These are phyloP conservation scores for Betta splendens DNA, from an alignment of 2,797 vertebrate genomes.

Conservation along the genomic window DNA sequence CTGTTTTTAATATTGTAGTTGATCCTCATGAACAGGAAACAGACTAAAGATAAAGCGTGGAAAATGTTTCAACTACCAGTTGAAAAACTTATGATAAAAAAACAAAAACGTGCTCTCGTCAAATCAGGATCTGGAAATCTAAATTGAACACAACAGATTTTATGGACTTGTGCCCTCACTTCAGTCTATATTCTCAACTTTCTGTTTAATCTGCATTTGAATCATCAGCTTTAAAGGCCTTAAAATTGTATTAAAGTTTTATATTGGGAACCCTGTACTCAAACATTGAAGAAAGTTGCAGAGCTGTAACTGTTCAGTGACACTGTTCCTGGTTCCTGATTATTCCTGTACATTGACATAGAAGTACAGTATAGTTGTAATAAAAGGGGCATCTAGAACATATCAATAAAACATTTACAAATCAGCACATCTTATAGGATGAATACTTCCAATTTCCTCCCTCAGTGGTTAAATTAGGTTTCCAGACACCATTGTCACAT, in stretches of 20 bases:
- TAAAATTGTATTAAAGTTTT: not conserved
- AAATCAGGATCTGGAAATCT: too few relatives aligned
- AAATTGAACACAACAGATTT: not conserved
- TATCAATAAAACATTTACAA: not conserved
- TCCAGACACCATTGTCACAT: too few relatives aligned
- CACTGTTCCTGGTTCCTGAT: not conserved
- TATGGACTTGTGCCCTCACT: not conserved
- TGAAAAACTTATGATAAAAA: not conserved
- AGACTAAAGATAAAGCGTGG: not conserved
- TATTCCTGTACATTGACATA: not conserved
- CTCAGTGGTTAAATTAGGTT: too few relatives aligned
- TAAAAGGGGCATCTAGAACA: not conserved
- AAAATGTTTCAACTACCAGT: not conserved
- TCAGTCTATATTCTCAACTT: not conserved
- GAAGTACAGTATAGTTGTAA: not conserved
- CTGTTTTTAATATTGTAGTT: constrained; percentile 7
- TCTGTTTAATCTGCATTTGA: not conserved
- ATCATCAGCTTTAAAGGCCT: not conserved
- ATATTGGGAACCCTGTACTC: not conserved
- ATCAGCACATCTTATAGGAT: too few relatives aligned
- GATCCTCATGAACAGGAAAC: constrained; percentile 29
- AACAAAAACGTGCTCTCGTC: too few relatives aligned
- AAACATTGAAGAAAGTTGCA: not conserved
- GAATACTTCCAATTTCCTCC: too few relatives aligned
- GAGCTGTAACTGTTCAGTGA: not conserved